Base-by-base conservation (phyloP, 2,888 invertebrate genomes). In the Sphaeridia pumilis region DNA sequence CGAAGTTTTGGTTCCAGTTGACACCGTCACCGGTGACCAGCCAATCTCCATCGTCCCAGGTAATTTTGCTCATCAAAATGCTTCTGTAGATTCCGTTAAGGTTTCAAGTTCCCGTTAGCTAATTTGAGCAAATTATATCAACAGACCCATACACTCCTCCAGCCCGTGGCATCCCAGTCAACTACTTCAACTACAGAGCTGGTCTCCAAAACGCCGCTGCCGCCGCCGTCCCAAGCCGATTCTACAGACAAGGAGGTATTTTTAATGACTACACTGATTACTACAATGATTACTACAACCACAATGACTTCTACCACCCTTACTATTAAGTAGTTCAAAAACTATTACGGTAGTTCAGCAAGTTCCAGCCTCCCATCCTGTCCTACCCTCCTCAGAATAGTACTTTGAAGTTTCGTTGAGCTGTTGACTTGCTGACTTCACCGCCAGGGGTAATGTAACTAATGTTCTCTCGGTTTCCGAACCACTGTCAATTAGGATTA, bases 1-100 rank as follows among this genome's bases (percentile, higher is more conserved):
- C 43, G 63, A 63, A 52, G 61, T 63, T 5, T 52, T 63, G 5
- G 63, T 63, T 2, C 63, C 63, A 4, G 60, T 63, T 35, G 63
- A 63, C 50, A 63, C 63, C 34, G 63, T 63, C 46, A 61, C 60
- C n/a, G 61, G 61, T 54, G 59, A 58, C 49, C 60, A 60, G 47
- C 60, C 60, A 34, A 61, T 61, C 44, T 59, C 63, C 24, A 61
- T 63, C 50, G 61, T 63, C 25, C 61, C 61, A 53, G 63, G 62
- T 62, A 52, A 56, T 46, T 5, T 38, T 17, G 10, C 7, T 7
- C 38, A 17, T 4, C 20, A 5, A 35, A 49, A 24, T 5, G 21
- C 12, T 24, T n/a, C 20, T 12, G 7, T 26, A 41, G 46, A 34
- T 17, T 46, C 27, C 20, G 28, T 20, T 31, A 20, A 48, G 35